Conservation (phyloP, 2,797 vertebrate species). For the Sardinella longiceps region DNA sequence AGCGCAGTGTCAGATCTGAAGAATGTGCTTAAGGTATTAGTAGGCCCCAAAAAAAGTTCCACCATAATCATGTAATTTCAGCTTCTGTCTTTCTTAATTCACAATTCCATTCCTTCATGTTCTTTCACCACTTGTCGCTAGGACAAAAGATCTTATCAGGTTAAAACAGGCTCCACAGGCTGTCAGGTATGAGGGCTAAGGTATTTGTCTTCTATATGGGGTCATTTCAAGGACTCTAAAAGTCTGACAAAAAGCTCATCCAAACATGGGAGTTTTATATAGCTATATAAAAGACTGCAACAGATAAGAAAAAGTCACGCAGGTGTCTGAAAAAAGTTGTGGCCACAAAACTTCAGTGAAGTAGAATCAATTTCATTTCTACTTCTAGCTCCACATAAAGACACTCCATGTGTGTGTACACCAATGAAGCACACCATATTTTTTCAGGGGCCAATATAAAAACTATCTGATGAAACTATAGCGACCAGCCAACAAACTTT, state of each 20-base stretch:
- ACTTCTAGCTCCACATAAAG: not conserved
- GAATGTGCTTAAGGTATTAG: not conserved
- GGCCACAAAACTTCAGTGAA: not conserved
- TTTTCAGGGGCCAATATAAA: not conserved
- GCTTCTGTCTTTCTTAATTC: not conserved
- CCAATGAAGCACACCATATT: not conserved
- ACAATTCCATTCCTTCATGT: not conserved
- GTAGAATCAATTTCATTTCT: not conserved
- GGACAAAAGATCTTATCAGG: constrained; percentile 12
- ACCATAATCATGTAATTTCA: not conserved
- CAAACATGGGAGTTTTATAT: not conserved
- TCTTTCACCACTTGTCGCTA: not conserved
- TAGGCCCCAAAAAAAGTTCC: not conserved
- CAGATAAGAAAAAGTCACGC: not conserved
- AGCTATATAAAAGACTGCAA: constrained; percentile 1
- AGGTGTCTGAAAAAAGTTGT: not conserved
- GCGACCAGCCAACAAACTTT: not conserved
- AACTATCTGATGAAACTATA: not conserved
- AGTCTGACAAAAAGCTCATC: not conserved
- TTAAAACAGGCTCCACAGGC: constrained; percentile 13
- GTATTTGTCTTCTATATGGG: not conserved
- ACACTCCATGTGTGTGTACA: not conserved
- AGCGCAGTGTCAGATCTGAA: not conserved
- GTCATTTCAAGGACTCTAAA: not conserved
- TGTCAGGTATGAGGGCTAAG: constrained; percentile 33